A percentile compares a stretch with the other conserved stretches of the same genome.
Evolutionary conservation across 2,113 vertebrate species (phyloP).

Genomic region (Tamias sibiricus): DNA sequence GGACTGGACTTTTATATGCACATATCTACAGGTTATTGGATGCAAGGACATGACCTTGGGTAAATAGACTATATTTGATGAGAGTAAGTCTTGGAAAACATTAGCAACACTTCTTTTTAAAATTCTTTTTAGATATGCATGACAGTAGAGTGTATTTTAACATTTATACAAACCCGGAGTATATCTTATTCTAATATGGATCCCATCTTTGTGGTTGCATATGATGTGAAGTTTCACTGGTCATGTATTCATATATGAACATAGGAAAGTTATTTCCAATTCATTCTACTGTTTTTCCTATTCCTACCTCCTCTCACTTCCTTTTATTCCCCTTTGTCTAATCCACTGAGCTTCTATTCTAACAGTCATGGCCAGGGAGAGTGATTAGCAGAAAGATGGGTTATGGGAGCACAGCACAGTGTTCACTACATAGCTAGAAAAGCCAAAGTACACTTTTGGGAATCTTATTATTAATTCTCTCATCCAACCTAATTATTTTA

Average conservation of each 20-base stretch:
- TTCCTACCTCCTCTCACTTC: no score
- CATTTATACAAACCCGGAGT: no score
- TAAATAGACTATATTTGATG: neutral
- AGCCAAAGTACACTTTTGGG: neutral
- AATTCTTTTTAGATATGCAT: no score
- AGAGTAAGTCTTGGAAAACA: neutral
- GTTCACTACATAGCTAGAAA: neutral
- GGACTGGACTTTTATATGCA: neutral
- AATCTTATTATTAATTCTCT: neutral
- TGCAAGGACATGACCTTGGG: neutral
- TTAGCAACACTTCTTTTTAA: neutral
- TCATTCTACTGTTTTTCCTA: no score
- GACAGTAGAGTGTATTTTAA: no score
- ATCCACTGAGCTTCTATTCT: no score
- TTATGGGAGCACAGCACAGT: neutral
- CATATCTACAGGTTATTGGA: neutral
- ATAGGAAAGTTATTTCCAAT: no score
- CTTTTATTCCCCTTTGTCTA: no score
- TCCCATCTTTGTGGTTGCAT: no score
- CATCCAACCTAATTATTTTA: conserved; percentile 8
- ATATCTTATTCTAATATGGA: no score
- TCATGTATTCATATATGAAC: no score
- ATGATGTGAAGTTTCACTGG: no score
- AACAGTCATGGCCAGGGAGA: neutral
- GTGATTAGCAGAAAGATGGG: neutral